Conservation (phyloP, 2,113 vertebrate genomes). For the Tursiops truncatus region DNA sequence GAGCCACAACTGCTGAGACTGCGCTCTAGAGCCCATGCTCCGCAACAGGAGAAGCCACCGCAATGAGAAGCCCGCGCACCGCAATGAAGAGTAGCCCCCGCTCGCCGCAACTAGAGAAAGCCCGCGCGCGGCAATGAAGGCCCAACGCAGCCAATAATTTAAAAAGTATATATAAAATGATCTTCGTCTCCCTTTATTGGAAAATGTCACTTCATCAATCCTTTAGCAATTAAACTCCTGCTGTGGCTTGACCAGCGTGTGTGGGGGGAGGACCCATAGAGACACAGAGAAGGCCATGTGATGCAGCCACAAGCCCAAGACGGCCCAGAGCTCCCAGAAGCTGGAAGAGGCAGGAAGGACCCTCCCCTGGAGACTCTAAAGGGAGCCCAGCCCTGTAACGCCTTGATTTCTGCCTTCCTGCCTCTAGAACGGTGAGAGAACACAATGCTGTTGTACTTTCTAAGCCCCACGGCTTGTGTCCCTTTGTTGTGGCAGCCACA, state of each 20-base stretch:
- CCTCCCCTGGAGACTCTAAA: fast-evolving
- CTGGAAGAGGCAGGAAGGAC: background rate
- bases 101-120: too few species aligned
- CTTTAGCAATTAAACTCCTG: constrained; percentile 49
- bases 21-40: too few species aligned
- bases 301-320: background rate
- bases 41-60: too few species aligned
- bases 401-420: background rate
- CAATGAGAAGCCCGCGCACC: too few species aligned
- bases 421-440: background rate
- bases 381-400: background rate
- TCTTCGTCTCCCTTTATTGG: constrained; percentile 64
- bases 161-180: background rate
- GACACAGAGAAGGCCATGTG: background rate
- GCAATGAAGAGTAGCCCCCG: too few species aligned
- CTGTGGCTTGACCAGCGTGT: constrained; percentile 47
- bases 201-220: constrained; percentile 70
- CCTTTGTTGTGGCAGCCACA: background rate
- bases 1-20: too few species aligned
- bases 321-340: background rate
- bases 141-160: too few species aligned
- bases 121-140: too few species aligned
- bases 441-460: background rate
- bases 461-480: too few species aligned
- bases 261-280: background rate